Base-by-base conservation (phyloP, 2,797 vertebrate genomes). In the Muscicapa striata region DNA sequence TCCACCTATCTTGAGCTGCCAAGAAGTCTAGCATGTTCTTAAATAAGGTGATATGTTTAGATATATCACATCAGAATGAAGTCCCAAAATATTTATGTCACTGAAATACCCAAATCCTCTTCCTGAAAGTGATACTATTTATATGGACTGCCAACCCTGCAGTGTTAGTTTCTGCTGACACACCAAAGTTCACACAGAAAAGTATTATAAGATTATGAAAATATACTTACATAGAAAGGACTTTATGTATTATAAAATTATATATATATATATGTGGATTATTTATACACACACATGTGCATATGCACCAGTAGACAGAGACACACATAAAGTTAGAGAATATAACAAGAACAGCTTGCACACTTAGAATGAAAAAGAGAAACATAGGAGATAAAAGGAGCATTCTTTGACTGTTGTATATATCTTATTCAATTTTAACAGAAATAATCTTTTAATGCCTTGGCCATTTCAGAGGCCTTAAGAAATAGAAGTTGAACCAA, bases 31-130 rank as follows among this genome's bases (percentile, higher is more conserved):
- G 17, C 55, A 64, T 77, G 40, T 79, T 67, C 82, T 85, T 64
- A 93, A 94, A 87, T 48, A 92, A 87, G 57, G 78, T 4, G 2
- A 48, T 84, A 81, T 88, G 63, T 93, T 95, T 95, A 87, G 90
- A 70, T 77, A 67, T n/a, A 77, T 57, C 75, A 82, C 54, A 48
- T 85, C 43, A 83, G 68, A 93, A 80, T 59, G 70, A 92, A 82
- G 7, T 63, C 76, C 68, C 32, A 32, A 80, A 91, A 89, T 89
- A 94, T 91, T 95, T 87, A 84, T 83, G 32, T 23, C 36, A 34
- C 9, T 57, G 59, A 93, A 89, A 70, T 70, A 93, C 34, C 10
- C 30, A 83, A 63, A 74, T 67, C 32, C 30, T 82, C 55, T 69
- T 79, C 19, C 48, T 83, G 72, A 41, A 93, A 51, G 26, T 29